Percentiles rank a stretch among this genome's conserved stretches.
phyloP scores from a whole-genome alignment of 2,113 vertebrate genomes.

The Peromyscus maniculatus region DNA sequence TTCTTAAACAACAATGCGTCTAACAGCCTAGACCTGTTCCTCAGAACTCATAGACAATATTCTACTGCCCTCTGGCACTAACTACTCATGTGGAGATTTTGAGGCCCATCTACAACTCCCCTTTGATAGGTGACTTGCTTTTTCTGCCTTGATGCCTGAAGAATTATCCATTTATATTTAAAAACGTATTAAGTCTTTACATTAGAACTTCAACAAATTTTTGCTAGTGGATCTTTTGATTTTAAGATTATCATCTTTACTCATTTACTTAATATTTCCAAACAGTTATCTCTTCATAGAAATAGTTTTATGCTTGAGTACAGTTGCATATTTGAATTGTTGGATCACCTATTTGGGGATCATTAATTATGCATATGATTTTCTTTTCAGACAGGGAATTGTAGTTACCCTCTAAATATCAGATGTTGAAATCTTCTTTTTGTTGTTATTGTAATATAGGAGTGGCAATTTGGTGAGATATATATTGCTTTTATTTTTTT shows the following conservation, averaged over 20 bases:
- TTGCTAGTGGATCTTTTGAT: constrained; percentile 35
- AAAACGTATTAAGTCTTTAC: background rate
- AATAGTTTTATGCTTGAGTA: constrained; percentile 8
- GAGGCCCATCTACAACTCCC: background rate
- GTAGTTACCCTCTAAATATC: background rate
- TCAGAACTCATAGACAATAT: background rate
- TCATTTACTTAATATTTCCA: background rate
- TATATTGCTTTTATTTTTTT: too few species aligned
- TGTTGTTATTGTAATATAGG: constrained; percentile 15
- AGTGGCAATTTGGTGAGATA: background rate
- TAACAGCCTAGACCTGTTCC: background rate
- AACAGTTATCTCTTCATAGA: background rate
- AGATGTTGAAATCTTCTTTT: constrained; percentile 5
- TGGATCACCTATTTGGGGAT: background rate
- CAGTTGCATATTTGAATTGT: constrained; percentile 6
- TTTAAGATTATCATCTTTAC: constrained; percentile 20
- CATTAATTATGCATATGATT: background rate
- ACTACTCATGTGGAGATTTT: background rate
- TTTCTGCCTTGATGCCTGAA: background rate
- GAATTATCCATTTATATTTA: constrained; percentile 30
- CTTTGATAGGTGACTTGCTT: constrained; percentile 34
- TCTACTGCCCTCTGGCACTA: constrained; percentile 13
- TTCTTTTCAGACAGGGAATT: constrained; percentile 21
- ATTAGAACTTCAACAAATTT: background rate
- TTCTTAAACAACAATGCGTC: constrained; percentile 61